Evolutionary conservation across 1,140 invertebrate species (phyloP), one percentile per base, ranked within the genome.

Genomic region (Drosophila kohkoa): DNA sequence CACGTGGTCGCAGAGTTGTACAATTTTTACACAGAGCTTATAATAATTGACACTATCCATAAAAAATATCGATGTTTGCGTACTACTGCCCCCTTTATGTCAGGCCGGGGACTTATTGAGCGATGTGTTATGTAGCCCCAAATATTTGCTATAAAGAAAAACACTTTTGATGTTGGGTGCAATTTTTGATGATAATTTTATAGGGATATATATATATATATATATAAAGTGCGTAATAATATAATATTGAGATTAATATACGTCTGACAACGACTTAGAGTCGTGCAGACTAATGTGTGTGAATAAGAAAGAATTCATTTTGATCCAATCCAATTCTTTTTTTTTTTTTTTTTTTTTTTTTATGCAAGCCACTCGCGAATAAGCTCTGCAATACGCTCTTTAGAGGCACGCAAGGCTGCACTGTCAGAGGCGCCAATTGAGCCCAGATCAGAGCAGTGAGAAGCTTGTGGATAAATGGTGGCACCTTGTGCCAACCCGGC

Each of bases 401-500:
- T 92, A 4, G 83, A 75, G 3, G 86, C 78, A n/a, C 48, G 91
- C 54, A 96, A 88, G 38, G 93, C 93, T n/a, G 91, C 77, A 3
- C 90, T 81, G 72, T 96, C 95, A 1, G 57, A 77, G 1, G 64
- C 38, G 13, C 73, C 73, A n/a, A 93, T 92, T 5, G 94, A 93
- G 59, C 93, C 93, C 90, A 94, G 93, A 85, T 95, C 13, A 6
- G 35, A 35, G 35, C 35, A 35, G 35, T 35, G 35, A 0, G 95
- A 95, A 35, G 35, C 35, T 35, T 35, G 35, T 6, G 35, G 35
- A 35, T 35, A 79, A 43, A 90, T 78, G 3, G 77, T 82, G 8
- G 79, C 89, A 43, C 73, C 67, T 8, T 82, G 54, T 13, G 25
- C 68, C 10, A 58, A 32, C 16, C 81, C 86, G 16, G 95, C 93